Conservation (phyloP, 2,888 invertebrate genomes). For the Scaptomyza polygonia region DNA sequence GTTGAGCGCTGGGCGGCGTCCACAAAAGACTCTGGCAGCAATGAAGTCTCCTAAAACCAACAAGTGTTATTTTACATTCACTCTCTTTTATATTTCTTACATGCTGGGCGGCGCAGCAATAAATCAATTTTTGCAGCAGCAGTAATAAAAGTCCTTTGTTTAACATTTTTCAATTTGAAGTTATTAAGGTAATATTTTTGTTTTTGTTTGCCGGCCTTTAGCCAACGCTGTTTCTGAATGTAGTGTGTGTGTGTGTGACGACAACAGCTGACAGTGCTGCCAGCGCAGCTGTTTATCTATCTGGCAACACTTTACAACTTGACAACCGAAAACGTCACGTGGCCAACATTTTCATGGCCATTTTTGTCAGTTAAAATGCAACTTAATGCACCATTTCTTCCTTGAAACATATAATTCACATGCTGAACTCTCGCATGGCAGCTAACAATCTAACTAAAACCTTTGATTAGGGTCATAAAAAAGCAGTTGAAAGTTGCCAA, state of each 20-base stretch:
- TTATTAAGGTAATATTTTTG: slow-evolving; percentile 13
- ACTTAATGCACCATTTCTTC: slow-evolving; percentile 24
- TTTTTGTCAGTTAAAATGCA: slow-evolving; percentile 16
- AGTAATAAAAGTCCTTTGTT: slow-evolving; percentile 18
- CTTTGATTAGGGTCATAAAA: slow-evolving; percentile 33
- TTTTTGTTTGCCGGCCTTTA: slow-evolving; percentile 35
- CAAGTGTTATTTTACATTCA: neutral
- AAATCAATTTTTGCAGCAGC: slow-evolving; percentile 6
- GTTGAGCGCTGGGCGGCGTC: slow-evolving; percentile 81
- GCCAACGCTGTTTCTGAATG: slow-evolving; percentile 28
- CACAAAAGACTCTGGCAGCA: slow-evolving; percentile 80
- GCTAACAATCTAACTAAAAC: neutral
- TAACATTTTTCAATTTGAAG: slow-evolving; percentile 24
- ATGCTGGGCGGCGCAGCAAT: slow-evolving; percentile 10
- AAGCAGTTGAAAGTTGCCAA: slow-evolving; percentile 52
- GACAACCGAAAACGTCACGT: slow-evolving; percentile 25
- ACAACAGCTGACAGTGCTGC: slow-evolving; percentile 33
- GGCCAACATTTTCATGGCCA: slow-evolving; percentile 26
- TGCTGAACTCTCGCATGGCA: slow-evolving; percentile 5
- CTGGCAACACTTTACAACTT: slow-evolving; percentile 32
- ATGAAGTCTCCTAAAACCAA: slow-evolving; percentile 40
- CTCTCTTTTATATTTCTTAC: slow-evolving; percentile 19
- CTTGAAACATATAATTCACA: slow-evolving; percentile 48
- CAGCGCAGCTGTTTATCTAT: slow-evolving; percentile 11
- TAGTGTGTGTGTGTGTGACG: slow-evolving; percentile 1